phyloP scores from a whole-genome alignment of 2,888 invertebrate species.

The Orgyia antiqua region DNA sequence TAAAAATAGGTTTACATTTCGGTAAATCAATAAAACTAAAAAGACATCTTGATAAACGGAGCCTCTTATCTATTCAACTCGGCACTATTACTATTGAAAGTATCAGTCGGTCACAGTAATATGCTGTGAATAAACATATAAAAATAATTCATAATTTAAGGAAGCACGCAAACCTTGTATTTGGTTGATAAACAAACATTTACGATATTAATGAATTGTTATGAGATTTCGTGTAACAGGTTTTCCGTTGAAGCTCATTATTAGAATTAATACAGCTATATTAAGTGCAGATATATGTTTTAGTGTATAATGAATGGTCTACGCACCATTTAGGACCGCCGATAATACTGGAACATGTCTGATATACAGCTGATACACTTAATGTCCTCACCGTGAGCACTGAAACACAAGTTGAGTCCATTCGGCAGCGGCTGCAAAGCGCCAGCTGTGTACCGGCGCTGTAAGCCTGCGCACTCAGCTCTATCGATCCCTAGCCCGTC shows the following conservation, averaged over 20 bases:
- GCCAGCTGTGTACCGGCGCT: slow-evolving; percentile 53
- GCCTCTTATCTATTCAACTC: too few species aligned
- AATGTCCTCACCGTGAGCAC: slow-evolving; percentile 44
- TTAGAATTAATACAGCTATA: too few species aligned
- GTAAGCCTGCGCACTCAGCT: slow-evolving; percentile 65
- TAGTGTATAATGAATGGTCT: slow-evolving; percentile 19
- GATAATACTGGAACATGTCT: slow-evolving; percentile 54
- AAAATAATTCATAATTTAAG: too few species aligned
- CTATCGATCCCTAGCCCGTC: slow-evolving; percentile 63
- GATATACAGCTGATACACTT: slow-evolving; percentile 46
- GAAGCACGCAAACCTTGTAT: too few species aligned
- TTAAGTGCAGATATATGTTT: too few species aligned
- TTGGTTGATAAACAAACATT: slow-evolving; percentile 52
- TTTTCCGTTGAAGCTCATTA: slow-evolving; percentile 39
- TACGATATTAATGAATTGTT: slow-evolving; percentile 40
- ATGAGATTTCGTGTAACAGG: slow-evolving; percentile 56
- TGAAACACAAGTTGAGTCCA: slow-evolving; percentile 43
- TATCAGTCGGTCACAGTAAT: too few species aligned
- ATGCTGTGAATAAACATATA: too few species aligned
- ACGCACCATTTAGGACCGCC: slow-evolving; percentile 66
- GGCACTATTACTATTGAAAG: too few species aligned
- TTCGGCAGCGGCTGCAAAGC: slow-evolving; percentile 44
- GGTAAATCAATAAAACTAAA: too few species aligned
- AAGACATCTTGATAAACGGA: too few species aligned
- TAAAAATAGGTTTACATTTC: too few species aligned